Evolutionary conservation across 1,140 invertebrate genomes (phyloP).

Genomic region (Lepidurus apus): DNA sequence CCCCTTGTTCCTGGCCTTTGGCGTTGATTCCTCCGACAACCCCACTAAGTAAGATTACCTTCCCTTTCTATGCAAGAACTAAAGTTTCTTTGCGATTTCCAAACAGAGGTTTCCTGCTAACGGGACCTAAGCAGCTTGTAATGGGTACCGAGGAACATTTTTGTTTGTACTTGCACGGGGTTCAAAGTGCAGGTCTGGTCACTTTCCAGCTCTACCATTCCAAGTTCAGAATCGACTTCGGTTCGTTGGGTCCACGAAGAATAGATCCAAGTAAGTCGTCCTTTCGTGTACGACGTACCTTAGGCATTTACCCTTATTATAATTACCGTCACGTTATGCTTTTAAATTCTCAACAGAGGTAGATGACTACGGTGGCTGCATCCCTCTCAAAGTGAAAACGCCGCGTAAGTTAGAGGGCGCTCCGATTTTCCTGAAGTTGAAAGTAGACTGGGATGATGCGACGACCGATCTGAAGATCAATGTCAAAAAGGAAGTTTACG

Average conservation of each 20-base stretch:
- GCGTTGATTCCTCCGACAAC: neutral
- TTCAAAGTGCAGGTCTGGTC: neutral
- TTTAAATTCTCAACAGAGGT: neutral
- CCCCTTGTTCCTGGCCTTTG: neutral
- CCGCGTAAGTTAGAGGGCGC: neutral
- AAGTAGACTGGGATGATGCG: slow-evolving; percentile 39
- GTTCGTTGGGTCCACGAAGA: neutral
- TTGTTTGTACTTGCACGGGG: slow-evolving; percentile 39
- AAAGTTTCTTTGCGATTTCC: neutral
- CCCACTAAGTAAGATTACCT: neutral
- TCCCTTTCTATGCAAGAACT: neutral
- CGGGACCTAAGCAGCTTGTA: slow-evolving; percentile 46
- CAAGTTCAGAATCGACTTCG: neutral
- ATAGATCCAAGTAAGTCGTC: neutral
- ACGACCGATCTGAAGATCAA: slow-evolving; percentile 50
- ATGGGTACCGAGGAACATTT: slow-evolving; percentile 45
- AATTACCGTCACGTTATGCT: neutral
- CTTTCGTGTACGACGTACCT: neutral
- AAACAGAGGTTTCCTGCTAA: slow-evolving; percentile 46
- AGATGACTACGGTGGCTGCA: neutral
- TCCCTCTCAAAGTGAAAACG: neutral
- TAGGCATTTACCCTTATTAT: neutral
- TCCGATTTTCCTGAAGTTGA: neutral
- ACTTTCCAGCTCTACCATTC: neutral
- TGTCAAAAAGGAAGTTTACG: slow-evolving; percentile 45